Base-by-base conservation (phyloP, 1,140 invertebrate genomes). In the Myzus persicae region DNA sequence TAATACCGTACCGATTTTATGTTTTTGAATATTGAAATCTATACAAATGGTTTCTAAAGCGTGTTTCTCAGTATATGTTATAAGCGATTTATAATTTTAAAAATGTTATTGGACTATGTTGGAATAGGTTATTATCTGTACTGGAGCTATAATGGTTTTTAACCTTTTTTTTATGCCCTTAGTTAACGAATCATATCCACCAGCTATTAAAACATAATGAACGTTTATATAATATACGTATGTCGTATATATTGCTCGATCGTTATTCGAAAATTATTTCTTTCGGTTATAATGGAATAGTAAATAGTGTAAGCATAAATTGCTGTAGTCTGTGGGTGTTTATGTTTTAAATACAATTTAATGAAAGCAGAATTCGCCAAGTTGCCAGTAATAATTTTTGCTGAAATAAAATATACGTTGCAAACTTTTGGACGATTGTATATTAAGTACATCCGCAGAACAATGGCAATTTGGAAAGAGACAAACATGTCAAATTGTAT, bases 251-350 rank as follows among this genome's bases (percentile, higher is more conserved):
- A n/a, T n/a, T n/a, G 8, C n/a, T 31, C 14, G 22, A 36, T 46
- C 6, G 1, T 48, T 87, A n/a, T 87, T 87, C 7, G 31, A 46
- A 48, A 87, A 87, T 46, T 36, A 46, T 31, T 87, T 26, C 14
- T 44, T 85, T 38, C n/a, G 1, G 26, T 42, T 14, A 87, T 87
- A 46, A 87, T 87, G 82, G 42, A 42, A 46, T 87, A 87, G 84
- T 87, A 31, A 42, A 46, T 87, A 87, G 84, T 87, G n/a, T 87
- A 8, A 40, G 38, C 24, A 87, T 44, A 84, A 76, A 87, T 87
- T 87, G 31, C 36, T 87, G 22, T n/a, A 44, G 42, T 40, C 14
- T 40, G 84, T 85, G 24, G 11, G 40, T 85, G 40, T 44, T 40
- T 44, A 84, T 85, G 24, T 42, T 85, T 31, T 85, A 11, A 42